These are phyloP conservation scores for Chinchilla lanigera DNA, from an alignment of 2,113 vertebrate species.

Conservation along the genomic window DNA sequence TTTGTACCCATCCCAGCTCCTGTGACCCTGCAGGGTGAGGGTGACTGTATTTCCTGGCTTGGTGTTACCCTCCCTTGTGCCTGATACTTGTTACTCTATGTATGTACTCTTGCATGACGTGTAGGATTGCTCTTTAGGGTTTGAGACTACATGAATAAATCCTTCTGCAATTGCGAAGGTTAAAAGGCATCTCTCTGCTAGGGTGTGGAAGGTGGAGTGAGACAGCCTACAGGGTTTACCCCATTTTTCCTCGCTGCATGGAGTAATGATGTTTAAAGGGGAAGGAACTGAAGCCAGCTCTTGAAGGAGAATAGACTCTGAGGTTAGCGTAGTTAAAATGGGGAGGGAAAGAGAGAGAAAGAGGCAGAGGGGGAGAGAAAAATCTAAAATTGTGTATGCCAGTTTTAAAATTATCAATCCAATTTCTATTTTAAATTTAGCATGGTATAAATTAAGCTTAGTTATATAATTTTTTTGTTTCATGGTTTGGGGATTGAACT, in stretches of 20 bases:
- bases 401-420: neutral
- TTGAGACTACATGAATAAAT: neutral
- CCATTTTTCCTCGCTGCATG: neutral
- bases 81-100: neutral
- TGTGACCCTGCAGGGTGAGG: neutral
- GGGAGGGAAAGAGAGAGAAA: neutral
- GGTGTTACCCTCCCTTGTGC: neutral
- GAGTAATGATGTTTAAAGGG: neutral
- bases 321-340: neutral
- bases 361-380: too few species aligned
- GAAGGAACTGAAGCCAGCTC: neutral
- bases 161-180: neutral
- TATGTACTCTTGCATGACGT: neutral
- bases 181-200: neutral
- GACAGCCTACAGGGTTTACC: neutral
- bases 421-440: neutral
- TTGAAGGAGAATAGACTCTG: neutral
- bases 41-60: accelerated
- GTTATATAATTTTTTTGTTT: neutral
- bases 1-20: neutral
- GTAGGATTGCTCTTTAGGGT: neutral
- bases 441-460: neutral
- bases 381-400: neutral
- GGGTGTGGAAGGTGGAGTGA: neutral
- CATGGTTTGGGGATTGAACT: neutral